These are phyloP conservation scores for Drosophila triauraria DNA, from an alignment of 1,140 invertebrate genomes.

Conservation along the genomic window DNA sequence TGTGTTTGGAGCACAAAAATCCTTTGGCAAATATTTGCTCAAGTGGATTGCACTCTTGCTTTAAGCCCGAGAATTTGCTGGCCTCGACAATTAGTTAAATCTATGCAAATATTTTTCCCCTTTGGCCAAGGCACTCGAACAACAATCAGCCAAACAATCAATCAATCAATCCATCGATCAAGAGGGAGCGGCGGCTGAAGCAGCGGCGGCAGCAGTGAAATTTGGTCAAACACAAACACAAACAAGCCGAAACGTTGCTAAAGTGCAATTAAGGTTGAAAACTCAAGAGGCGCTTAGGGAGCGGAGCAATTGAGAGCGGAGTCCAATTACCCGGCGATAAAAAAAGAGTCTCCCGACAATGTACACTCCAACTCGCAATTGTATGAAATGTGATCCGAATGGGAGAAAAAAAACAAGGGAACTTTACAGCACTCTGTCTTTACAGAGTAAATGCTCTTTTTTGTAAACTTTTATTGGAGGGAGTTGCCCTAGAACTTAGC, in stretches of 20 bases:
- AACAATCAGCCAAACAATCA: constrained; percentile 39
- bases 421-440: background rate
- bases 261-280: constrained; percentile 52
- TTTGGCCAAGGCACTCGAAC: constrained; percentile 32
- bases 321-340: constrained; percentile 42
- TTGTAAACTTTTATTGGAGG: no score
- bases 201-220: constrained; percentile 18
- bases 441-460: background rate
- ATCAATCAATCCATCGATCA: constrained; percentile 41
- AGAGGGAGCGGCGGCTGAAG: constrained; percentile 1
- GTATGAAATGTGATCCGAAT: constrained; percentile 43
- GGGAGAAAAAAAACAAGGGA: background rate
- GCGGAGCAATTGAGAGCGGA: constrained; percentile 30
- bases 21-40: constrained; percentile 43
- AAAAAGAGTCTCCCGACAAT: constrained; percentile 34
- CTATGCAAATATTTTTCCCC: constrained; percentile 53
- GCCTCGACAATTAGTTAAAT: constrained; percentile 56
- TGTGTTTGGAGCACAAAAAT: constrained; percentile 12
- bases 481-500: background rate
- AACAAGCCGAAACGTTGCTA: constrained; percentile 43
- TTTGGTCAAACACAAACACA: constrained; percentile 50
- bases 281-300: constrained; percentile 45
- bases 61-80: constrained; percentile 16
- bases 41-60: constrained; percentile 41
- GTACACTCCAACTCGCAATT: constrained; percentile 30